Conservation (phyloP, 2,888 invertebrate genomes). For the Margaritifera margaritifera region DNA sequence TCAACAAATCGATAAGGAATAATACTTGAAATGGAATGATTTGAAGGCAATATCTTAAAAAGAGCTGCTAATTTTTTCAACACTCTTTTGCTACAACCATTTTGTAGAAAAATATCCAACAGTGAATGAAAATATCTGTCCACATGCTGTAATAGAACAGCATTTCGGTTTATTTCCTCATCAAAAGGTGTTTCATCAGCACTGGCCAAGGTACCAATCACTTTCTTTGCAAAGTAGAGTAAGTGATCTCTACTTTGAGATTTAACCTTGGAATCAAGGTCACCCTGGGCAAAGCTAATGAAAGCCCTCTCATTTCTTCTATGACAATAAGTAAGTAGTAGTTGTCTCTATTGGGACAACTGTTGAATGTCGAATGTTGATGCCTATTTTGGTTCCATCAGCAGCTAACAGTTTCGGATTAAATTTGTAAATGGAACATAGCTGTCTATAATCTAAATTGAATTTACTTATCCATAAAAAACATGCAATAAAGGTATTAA, state of each 20-base stretch:
- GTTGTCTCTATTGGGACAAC: constrained; percentile 8
- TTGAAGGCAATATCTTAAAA: background rate
- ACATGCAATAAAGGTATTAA: no score
- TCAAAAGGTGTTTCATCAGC: background rate
- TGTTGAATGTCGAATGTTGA: constrained; percentile 6
- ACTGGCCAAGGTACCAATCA: background rate
- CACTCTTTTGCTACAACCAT: no score
- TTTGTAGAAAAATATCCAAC: background rate
- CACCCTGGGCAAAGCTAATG: constrained; percentile 7
- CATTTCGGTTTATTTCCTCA: constrained; percentile 3
- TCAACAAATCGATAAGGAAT: background rate
- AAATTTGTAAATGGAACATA: constrained; percentile 13
- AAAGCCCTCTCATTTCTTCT: constrained; percentile 16
- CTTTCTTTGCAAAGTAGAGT: background rate
- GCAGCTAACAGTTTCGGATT: constrained; percentile 10
- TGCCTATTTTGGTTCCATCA: constrained; percentile 14
- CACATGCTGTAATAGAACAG: constrained; percentile 1
- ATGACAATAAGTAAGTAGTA: background rate
- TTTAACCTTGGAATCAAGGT: background rate
- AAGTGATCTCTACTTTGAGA: constrained; percentile 5
- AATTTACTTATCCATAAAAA: constrained; percentile 9
- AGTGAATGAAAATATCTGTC: background rate
- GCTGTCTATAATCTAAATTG: constrained; percentile 12
- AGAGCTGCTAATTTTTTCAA: no score
- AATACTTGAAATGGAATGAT: constrained; percentile 3